A percentile compares a stretch with the other conserved stretches of the same genome.
phyloP scores from a whole-genome alignment of 2,113 vertebrate species.

The Andinoacara biseriatus region DNA sequence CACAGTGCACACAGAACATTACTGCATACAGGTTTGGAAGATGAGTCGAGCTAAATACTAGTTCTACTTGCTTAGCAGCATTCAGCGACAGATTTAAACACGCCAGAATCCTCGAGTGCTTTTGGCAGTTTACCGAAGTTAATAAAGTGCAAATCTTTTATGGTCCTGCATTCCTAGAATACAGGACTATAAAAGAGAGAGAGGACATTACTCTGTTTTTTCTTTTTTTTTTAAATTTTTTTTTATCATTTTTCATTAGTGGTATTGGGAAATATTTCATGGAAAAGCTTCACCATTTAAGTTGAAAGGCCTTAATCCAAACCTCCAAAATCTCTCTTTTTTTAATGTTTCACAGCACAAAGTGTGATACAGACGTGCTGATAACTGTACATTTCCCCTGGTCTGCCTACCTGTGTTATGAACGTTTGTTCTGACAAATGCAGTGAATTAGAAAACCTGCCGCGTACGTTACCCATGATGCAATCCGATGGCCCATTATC shows the following conservation, averaged over 20 bases:
- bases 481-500: neutral
- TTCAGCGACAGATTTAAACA: constrained; percentile 12
- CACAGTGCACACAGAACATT: neutral
- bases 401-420: neutral
- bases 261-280: neutral
- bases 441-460: neutral
- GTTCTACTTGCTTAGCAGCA: neutral
- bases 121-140: neutral
- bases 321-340: neutral
- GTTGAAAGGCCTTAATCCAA: neutral
- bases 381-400: neutral
- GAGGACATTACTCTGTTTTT: too few species aligned
- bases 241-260: neutral
- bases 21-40: neutral
- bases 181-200: neutral
- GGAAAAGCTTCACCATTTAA: neutral
- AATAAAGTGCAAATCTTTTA: neutral
- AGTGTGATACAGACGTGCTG: neutral
- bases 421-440: neutral
- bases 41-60: neutral
- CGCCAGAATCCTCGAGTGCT: neutral
- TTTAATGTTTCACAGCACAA: neutral
- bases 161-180: neutral
- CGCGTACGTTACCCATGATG: neutral
- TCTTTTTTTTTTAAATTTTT: neutral